These are phyloP conservation scores for Cardiocondyla obscurior DNA, from an alignment of 1,140 invertebrate species.

Conservation along the genomic window DNA sequence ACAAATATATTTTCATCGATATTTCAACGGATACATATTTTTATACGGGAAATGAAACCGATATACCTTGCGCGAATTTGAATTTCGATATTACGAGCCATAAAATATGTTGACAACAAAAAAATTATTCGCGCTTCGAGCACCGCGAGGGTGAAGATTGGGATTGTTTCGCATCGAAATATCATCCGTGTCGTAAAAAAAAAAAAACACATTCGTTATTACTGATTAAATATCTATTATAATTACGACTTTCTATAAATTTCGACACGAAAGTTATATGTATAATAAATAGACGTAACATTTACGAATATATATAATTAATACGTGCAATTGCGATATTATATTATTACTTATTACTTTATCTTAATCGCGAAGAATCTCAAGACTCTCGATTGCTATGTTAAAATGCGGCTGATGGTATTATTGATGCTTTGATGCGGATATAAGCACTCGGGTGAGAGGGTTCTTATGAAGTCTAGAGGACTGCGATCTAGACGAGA, in stretches of 20 bases:
- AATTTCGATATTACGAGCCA: not conserved
- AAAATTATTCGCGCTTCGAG: not conserved
- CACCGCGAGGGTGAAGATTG: not conserved
- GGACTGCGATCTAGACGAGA: constrained; percentile 20
- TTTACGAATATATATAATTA: not conserved
- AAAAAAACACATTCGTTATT: not conserved
- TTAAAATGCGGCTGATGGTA: constrained; percentile 1
- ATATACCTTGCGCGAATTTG: not conserved
- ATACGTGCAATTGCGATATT: not conserved
- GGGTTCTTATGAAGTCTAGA: constrained; percentile 49
- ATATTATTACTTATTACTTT: not conserved
- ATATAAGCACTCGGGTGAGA: constrained; percentile 20
- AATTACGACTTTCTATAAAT: not conserved
- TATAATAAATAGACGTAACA: not conserved
- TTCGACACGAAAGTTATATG: not conserved
- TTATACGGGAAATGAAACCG: not conserved
- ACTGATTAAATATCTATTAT: not conserved
- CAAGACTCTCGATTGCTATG: not conserved
- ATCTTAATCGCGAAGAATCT: not conserved
- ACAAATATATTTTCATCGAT: not conserved
- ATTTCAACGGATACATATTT: not conserved
- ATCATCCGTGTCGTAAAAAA: not conserved
- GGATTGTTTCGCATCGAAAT: not conserved
- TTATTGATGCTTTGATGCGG: constrained; percentile 19
- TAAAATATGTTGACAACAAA: not conserved